A percentile compares a stretch with the other conserved stretches of the same genome.
Conservation (phyloP, 2,888 invertebrate genomes). For the Athetis lepigone region DNA sequence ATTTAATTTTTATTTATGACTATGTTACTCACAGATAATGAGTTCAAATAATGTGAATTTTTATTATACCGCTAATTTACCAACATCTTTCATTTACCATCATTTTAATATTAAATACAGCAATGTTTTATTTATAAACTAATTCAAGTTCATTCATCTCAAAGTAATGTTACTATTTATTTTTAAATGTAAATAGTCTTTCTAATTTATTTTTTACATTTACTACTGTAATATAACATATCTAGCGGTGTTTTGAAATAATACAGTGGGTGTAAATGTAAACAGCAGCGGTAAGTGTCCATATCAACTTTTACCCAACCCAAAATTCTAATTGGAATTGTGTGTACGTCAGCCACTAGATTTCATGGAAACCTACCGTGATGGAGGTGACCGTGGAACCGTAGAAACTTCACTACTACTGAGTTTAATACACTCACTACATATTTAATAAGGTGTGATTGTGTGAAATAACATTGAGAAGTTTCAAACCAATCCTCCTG, state of each 20-base stretch:
- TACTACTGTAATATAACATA: neutral
- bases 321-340: constrained; percentile 11
- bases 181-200: neutral
- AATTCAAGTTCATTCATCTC: neutral
- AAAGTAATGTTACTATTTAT: neutral
- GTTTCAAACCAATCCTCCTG: constrained; percentile 32
- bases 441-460: constrained; percentile 17
- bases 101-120: neutral
- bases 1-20: too few species aligned
- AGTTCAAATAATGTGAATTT: too few species aligned
- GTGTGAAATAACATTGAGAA: constrained; percentile 18
- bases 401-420: constrained; percentile 3
- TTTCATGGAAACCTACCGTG: constrained; percentile 25
- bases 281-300: neutral
- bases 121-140: neutral
- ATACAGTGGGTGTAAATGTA: neutral
- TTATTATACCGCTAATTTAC: neutral
- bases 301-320: neutral
- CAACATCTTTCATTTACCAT: too few species aligned
- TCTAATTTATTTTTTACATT: neutral
- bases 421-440: constrained; percentile 20
- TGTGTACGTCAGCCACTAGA: constrained; percentile 11
- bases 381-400: neutral
- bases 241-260: neutral
- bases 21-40: too few species aligned